Evolutionary conservation across 2,113 vertebrate genomes (phyloP), one percentile per base, ranked within the genome.

Genomic region (Myanophis thanlyinensis): DNA sequence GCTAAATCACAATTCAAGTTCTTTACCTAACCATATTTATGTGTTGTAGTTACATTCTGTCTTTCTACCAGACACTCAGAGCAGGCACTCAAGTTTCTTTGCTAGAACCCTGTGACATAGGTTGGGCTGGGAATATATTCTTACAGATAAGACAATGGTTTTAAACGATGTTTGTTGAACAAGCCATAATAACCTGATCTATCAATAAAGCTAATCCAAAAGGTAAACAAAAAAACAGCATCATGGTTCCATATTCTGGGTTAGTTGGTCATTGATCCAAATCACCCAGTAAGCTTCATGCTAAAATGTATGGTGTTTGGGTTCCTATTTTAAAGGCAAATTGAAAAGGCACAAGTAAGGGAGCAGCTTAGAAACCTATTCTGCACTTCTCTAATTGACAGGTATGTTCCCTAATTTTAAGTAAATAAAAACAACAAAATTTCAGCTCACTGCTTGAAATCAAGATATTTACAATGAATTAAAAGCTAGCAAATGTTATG

Each of bases 401-500:
- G 18, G 44, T 12, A 62, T 3, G 35, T 54, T 30, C 18, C 13
- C 23, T n/a, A 52, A 62, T 40, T 49, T 51, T 59, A 51, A 49
- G 11, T 46, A 80, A 40, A 40, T 52, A 8, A 4, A 88, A n/a
- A 30, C 30, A 49, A 53, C 67, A 89, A 85, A 89, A 49, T n/a
- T 40, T 59, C 23, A 89, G 30, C 15, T 62, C 22, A 89, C 84
- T 44, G 35, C 44, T 85, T 47, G 85, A 92, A 85, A 53, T 35
- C 40, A 27, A 56, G 7, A 35, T 4, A 2, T 23, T 48, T 91
- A 5, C 11, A 47, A 86, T 25, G 18, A 15, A 15, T 48, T 18
- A 85, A 89, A 84, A 47, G 12, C 46, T 86, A 95, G 95, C 30
- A 96, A 92, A 93, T 93, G 91, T 96, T 94, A 96, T 94, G 95